phyloP scores from a whole-genome alignment of 2,113 vertebrate species.

The Pomatorhinus ruficollis region DNA sequence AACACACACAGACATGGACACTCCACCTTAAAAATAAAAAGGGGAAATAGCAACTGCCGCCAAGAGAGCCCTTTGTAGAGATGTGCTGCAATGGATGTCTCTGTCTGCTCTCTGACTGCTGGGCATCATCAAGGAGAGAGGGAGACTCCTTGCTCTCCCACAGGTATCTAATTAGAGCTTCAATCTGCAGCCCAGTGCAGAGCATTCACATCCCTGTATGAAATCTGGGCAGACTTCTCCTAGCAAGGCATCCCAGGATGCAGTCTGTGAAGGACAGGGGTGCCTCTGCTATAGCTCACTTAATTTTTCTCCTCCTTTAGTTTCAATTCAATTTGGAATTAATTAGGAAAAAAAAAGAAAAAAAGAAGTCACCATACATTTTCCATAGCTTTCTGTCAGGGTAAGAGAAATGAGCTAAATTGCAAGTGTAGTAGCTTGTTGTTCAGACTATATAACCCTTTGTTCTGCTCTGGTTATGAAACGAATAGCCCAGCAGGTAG shows the following conservation, averaged over 20 bases:
- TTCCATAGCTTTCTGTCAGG: neutral
- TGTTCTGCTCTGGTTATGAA: neutral
- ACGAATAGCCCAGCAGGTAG: neutral
- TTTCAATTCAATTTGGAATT: neutral
- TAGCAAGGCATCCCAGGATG: neutral
- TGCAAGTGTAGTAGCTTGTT: neutral
- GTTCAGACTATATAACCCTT: neutral
- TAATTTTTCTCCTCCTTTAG: neutral
- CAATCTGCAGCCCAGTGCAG: accelerated
- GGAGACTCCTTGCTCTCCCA: neutral
- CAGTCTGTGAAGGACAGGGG: neutral
- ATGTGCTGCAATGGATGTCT: neutral
- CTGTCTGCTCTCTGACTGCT: neutral
- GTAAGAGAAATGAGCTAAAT: neutral
- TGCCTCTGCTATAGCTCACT: neutral
- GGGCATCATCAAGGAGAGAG: neutral
- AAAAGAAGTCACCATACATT: neutral
- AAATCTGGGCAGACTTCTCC: neutral
- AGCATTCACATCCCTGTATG: neutral
- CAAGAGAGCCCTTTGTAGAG: neutral
- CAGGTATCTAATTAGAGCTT: neutral
- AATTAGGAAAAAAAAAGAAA: neutral
- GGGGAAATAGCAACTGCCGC: neutral
- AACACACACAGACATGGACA: neutral
- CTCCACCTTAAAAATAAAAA: neutral